Evolutionary conservation across 2,797 vertebrate genomes (phyloP), one percentile per base, ranked within the genome.

Genomic region (Chromis chromis): DNA sequence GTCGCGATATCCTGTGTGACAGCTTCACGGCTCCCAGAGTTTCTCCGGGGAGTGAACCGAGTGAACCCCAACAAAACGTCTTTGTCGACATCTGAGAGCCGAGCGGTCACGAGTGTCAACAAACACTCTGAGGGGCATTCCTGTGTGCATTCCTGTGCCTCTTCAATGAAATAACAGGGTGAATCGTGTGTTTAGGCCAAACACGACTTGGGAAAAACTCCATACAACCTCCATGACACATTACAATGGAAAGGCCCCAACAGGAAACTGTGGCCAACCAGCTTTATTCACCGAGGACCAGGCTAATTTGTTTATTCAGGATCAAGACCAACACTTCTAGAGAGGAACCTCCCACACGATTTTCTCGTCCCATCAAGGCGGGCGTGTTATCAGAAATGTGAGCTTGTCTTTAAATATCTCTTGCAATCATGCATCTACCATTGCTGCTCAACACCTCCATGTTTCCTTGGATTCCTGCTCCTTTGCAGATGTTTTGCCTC

Each of bases 21-120:
- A 89, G 89, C 76, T 82, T 85, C 89, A 84, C 83, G 50, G 85
- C 76, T 77, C 73, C 84, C 75, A 24, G 17, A 63, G 82, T 79
- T 84, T 77, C 79, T 78, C 66, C 79, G 62, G 54, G 66, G 90
- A 93, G 59, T 81, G 93, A 94, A 93, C 92, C 40, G 82, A 81
- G 74, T 93, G 90, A 93, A 92, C 92, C 92, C 88, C 91, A 92
- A 91, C 89, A 92, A 93, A 93, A 92, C 75, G 79, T 92, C 93
- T 94, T 92, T 94, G 91, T 94, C 88, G 65, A 87, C 84, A 91
- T 90, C 82, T 87, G 88, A 94, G 91, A 89, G 76, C 57, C 0
- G 66, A 88, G 78, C 77, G 69, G 84, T 79, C 76, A 81, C 70
- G 78, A 92, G 91, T 92, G 91, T 93, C 91, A 93, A 91, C 91